Percentiles rank a stretch among this genome's conserved stretches.
Conservation (phyloP, 1,140 invertebrate genomes). For the Papilio polyxenes region DNA sequence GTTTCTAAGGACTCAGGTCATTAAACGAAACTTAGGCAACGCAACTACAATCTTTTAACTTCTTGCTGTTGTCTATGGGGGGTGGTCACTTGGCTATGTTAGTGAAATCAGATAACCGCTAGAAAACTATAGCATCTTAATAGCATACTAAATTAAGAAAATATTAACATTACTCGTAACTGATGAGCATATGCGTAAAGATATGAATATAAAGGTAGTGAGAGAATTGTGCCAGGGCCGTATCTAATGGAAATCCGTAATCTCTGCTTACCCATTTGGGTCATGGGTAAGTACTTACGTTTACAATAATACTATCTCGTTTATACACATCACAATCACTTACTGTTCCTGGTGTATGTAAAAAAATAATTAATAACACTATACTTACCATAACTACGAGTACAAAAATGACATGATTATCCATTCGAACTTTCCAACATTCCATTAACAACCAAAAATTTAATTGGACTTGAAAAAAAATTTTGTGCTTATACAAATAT, state of each 20-base stretch:
- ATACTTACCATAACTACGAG: background rate
- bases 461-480: background rate
- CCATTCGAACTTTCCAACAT: no score
- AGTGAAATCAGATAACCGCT: no score
- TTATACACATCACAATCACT: background rate
- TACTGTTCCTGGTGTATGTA: background rate
- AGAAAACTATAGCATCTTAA: no score
- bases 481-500: background rate
- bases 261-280: slow-evolving; percentile 10
- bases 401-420: no score
- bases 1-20: no score
- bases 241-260: slow-evolving; percentile 8
- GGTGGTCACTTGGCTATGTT: no score
- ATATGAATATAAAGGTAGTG: background rate
- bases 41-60: no score
- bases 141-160: no score
- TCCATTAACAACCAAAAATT: background rate
- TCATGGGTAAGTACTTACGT: background rate
- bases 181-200: background rate
- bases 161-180: background rate
- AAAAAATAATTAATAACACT: background rate
- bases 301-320: background rate
- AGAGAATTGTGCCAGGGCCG: background rate
- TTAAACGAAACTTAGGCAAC: no score
- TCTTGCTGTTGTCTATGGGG: no score